Evolutionary conservation across 2,797 vertebrate genomes (phyloP).

Genomic region (Pseudochirops cupreus): DNA sequence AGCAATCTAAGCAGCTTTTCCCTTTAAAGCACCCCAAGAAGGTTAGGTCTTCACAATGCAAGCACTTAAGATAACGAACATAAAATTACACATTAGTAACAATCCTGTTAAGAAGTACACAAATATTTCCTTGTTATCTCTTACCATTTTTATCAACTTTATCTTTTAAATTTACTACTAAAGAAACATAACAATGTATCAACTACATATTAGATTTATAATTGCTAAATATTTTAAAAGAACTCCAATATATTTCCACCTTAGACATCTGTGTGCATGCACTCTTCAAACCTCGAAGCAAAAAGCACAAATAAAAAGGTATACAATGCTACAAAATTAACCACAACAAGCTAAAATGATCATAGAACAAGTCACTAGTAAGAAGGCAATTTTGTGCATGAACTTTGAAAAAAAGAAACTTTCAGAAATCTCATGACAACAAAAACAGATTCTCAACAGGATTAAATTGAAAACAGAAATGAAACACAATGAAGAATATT

Average conservation of each 20-base stretch:
- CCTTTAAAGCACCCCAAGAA: not conserved
- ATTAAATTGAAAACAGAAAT: constrained; percentile 10
- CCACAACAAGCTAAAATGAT: not conserved
- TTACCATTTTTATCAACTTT: not conserved
- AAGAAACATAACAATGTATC: not conserved
- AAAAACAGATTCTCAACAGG: not conserved
- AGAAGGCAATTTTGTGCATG: not conserved
- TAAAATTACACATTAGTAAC: not conserved
- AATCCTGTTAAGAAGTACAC: not conserved
- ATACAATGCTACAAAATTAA: not conserved
- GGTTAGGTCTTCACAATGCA: not conserved
- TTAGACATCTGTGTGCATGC: not conserved
- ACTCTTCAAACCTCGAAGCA: not conserved
- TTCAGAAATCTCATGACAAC: constrained; percentile 8
- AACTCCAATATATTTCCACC: constrained; percentile 2
- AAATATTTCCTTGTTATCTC: not conserved
- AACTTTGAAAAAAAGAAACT: not conserved
- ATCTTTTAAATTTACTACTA: not conserved
- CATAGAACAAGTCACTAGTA: constrained; percentile 17
- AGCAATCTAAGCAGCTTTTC: not conserved
- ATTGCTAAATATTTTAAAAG: not conserved
- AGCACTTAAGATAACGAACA: not conserved
- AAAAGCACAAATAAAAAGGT: not conserved
- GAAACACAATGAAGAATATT: not conserved
- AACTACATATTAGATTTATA: not conserved